Conservation (phyloP, 1,140 invertebrate species). For the Diabrotica undecimpunctata region DNA sequence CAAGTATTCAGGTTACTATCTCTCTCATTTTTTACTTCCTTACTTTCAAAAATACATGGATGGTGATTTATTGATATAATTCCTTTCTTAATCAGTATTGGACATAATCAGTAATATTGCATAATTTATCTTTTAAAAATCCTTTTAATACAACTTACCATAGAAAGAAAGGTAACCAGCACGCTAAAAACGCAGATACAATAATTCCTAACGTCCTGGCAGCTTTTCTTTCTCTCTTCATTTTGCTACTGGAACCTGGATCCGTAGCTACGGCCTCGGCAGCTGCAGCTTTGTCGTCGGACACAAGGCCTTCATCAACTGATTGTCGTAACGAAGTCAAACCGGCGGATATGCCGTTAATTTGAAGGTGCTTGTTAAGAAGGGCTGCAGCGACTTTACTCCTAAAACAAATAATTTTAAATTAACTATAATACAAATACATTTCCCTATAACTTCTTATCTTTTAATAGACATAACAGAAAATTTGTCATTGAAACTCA, state of each 20-base stretch:
- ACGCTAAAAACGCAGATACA: constrained; percentile 89
- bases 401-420: constrained; percentile 50
- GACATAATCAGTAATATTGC: too few relatives aligned
- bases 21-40: too few relatives aligned
- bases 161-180: constrained; percentile 93
- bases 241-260: constrained; percentile 66
- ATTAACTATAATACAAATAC: too few relatives aligned
- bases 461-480: too few relatives aligned
- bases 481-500: too few relatives aligned
- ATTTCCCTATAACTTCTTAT: too few relatives aligned
- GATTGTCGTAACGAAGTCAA: constrained; percentile 50
- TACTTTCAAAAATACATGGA: too few relatives aligned
- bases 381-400: constrained; percentile 80
- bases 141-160: constrained; percentile 61
- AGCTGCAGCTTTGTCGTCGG: constrained; percentile 50
- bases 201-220: constrained; percentile 93
- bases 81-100: too few relatives aligned
- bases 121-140: too few relatives aligned
- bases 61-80: too few relatives aligned
- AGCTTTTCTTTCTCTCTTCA: constrained; percentile 90
- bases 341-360: constrained; percentile 78
- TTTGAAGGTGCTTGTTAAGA: constrained; percentile 81
- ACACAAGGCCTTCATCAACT: constrained; percentile 53
- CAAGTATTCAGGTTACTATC: too few relatives aligned
- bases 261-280: constrained; percentile 48